Conservation (phyloP, 2,797 vertebrate genomes). For the Protosalanx chinensis region DNA sequence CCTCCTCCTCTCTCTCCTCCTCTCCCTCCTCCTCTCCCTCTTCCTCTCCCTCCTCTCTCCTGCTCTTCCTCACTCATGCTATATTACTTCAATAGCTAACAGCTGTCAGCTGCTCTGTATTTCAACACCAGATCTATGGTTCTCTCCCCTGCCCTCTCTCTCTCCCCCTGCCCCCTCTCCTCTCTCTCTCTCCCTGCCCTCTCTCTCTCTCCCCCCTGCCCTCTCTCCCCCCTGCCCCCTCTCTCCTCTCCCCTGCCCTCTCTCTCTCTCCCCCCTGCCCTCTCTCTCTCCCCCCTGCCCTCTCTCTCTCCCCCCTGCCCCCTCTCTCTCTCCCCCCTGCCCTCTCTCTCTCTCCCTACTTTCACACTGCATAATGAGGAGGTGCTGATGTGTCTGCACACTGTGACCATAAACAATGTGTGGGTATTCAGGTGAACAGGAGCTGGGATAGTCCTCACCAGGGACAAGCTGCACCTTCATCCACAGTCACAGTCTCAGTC, state of each 20-base stretch:
- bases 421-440: background rate
- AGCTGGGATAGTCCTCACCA: too few relatives aligned
- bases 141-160: conserved; percentile 13
- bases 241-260: too few relatives aligned
- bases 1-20: too few relatives aligned
- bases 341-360: background rate
- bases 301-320: conserved; percentile 16
- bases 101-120: background rate
- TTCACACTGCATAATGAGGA: background rate
- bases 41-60: background rate
- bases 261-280: too few relatives aligned
- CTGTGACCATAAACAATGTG: background rate
- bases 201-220: background rate
- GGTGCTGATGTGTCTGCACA: background rate
- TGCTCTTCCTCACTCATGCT: background rate
- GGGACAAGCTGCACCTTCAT: background rate
- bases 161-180: background rate
- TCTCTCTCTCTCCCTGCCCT: conserved; percentile 11
- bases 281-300: conserved; percentile 20
- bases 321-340: conserved; percentile 12
- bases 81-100: background rate
- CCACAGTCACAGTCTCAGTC: background rate
- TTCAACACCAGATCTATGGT: background rate
- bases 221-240: background rate
- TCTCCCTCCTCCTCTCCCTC: background rate